These are phyloP conservation scores for Pheucticus melanocephalus DNA, from an alignment of 2,113 vertebrate species.

Conservation along the genomic window DNA sequence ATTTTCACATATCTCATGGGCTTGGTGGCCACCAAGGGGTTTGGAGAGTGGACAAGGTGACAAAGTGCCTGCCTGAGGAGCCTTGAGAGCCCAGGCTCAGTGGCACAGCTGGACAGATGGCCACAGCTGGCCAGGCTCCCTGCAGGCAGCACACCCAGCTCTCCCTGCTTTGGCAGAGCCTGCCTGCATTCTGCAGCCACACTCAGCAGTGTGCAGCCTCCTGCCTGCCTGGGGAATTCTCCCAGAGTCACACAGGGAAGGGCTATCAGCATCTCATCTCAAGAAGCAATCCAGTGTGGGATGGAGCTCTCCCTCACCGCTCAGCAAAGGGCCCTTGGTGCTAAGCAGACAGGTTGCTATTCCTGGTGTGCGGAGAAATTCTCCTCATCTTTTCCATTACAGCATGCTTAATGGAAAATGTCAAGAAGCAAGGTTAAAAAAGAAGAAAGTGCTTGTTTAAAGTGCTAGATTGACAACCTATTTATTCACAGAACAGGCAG, in stretches of 20 bases:
- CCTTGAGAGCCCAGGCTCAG: not conserved
- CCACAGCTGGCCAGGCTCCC: not conserved
- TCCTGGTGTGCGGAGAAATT: not conserved
- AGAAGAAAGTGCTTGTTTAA: conserved; percentile 46
- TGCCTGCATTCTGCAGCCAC: not conserved
- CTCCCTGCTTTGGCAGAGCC: not conserved
- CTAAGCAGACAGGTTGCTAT: conserved; percentile 38
- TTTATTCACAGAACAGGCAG: conserved; percentile 44
- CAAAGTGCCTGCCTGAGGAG: not conserved
- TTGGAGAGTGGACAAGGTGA: not conserved
- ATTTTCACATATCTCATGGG: not conserved
- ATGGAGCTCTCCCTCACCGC: not conserved
- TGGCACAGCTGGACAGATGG: not conserved
- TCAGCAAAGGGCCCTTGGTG: not conserved
- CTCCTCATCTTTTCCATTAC: conserved; percentile 38
- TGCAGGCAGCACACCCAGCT: not conserved
- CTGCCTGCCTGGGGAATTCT: not conserved
- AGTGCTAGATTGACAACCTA: conserved; percentile 40
- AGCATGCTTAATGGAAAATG: conserved; percentile 50
- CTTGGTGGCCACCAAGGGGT: not conserved
- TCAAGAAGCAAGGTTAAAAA: conserved; percentile 36
- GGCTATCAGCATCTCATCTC: not conserved
- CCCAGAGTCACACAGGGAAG: not conserved
- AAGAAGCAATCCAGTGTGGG: not conserved
- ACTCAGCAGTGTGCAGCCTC: not conserved